These are phyloP conservation scores for Ceramica pisi DNA, from an alignment of 2,888 invertebrate genomes.

Conservation along the genomic window DNA sequence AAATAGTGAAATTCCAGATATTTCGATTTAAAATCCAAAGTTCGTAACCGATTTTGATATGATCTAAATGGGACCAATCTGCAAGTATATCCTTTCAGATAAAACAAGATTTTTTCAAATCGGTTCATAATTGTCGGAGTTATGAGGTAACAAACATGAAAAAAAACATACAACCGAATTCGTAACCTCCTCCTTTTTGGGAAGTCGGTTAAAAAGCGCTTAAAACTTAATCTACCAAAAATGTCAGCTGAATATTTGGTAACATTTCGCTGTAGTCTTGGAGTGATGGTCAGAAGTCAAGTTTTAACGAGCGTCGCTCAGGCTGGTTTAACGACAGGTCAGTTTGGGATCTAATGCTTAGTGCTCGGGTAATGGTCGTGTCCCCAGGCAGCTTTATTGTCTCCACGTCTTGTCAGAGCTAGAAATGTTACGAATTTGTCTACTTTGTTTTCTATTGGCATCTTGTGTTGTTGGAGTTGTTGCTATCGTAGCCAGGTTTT, in stretches of 20 bases:
- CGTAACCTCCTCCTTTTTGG: too few species aligned
- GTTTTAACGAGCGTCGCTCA: slow-evolving; percentile 54
- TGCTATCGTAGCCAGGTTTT: neutral
- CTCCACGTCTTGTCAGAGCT: slow-evolving; percentile 9
- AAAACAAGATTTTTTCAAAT: too few species aligned
- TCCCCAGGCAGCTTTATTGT: slow-evolving; percentile 36
- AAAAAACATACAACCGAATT: too few species aligned
- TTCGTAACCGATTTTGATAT: too few species aligned
- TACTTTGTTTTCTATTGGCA: slow-evolving; percentile 18
- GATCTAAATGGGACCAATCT: too few species aligned
- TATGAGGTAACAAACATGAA: too few species aligned
- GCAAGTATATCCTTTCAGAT: too few species aligned
- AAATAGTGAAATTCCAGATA: too few species aligned
- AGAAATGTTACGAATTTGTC: slow-evolving; percentile 12
- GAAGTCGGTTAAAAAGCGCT: too few species aligned
- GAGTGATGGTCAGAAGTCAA: slow-evolving; percentile 31
- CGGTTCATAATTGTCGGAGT: too few species aligned
- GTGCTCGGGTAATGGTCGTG: slow-evolving; percentile 40
- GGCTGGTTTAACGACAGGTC: slow-evolving; percentile 49
- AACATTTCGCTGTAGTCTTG: slow-evolving; percentile 24
- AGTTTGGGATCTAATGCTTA: slow-evolving; percentile 43
- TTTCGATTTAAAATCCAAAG: too few species aligned
- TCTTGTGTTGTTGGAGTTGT: neutral
- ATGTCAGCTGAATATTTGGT: slow-evolving; percentile 18
- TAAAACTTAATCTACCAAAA: neutral